Percentiles rank a stretch among this genome's conserved stretches.
Evolutionary conservation across 64 coral and sea anemone species (phyloP).

Genomic region (Pocillopora damicornis): DNA sequence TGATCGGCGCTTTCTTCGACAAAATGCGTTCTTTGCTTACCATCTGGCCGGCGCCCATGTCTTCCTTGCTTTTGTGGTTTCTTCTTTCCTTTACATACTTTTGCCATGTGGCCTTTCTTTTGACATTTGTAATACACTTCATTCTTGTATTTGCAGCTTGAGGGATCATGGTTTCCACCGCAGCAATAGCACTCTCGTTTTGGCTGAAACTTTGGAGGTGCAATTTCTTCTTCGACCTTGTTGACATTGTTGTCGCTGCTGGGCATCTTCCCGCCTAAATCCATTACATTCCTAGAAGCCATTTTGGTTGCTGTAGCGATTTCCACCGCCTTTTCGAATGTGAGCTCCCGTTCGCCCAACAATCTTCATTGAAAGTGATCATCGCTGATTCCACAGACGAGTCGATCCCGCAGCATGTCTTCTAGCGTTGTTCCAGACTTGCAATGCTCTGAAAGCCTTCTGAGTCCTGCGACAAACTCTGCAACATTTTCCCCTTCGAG

Average conservation of each 20-base stretch:
- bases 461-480: slow-evolving; percentile 31
- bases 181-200: slow-evolving; percentile 31
- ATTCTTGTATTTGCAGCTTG: slow-evolving; percentile 33
- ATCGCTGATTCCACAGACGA: slow-evolving; percentile 43
- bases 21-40: slow-evolving; percentile 1
- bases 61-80: slow-evolving; percentile 1
- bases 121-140: slow-evolving; percentile 54
- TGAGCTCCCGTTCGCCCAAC: slow-evolving; percentile 27
- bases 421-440: slow-evolving; percentile 21
- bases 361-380: slow-evolving; percentile 31
- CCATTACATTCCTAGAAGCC: slow-evolving; percentile 13
- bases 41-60: not conserved
- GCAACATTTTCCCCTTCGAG: slow-evolving; percentile 23
- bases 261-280: slow-evolving; percentile 16
- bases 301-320: slow-evolving; percentile 38
- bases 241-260: slow-evolving; percentile 1
- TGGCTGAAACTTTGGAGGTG: not conserved
- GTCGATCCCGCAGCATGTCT: slow-evolving; percentile 44
- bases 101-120: slow-evolving; percentile 43
- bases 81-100: slow-evolving; percentile 6
- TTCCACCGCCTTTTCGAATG: slow-evolving; percentile 34
- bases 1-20: slow-evolving; percentile 1
- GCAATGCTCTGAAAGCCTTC: slow-evolving; percentile 43
- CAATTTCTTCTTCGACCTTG: not conserved
- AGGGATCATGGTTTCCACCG: slow-evolving; percentile 45